A percentile compares a stretch with the other conserved stretches of the same genome.
Evolutionary conservation across 2,113 vertebrate genomes (phyloP).

Genomic region (Mola mola): DNA sequence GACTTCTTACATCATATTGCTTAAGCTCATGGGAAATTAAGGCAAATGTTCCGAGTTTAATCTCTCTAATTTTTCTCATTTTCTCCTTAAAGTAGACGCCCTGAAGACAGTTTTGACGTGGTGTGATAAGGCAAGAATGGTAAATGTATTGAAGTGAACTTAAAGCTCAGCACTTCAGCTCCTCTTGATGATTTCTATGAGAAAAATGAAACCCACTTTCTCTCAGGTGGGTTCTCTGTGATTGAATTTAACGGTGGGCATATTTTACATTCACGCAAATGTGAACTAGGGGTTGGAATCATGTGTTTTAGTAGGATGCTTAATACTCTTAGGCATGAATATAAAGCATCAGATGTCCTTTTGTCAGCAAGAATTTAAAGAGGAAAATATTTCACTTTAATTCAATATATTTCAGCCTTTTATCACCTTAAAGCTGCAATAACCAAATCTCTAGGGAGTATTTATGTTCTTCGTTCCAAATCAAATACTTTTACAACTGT

Average conservation of each 20-base stretch:
- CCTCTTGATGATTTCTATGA: constrained; percentile 6
- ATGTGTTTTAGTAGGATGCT: neutral
- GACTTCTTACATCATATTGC: constrained; percentile 24
- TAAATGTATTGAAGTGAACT: constrained; percentile 3
- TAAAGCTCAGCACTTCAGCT: constrained; percentile 8
- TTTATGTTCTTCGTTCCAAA: neutral
- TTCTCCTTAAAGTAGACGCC: constrained; percentile 38
- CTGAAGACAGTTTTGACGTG: constrained; percentile 7
- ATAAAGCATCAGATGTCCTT: neutral
- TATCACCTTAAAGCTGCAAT: too few relatives aligned
- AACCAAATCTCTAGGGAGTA: too few relatives aligned
- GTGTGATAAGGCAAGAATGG: constrained; percentile 1
- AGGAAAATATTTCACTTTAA: neutral
- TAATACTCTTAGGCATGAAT: constrained; percentile 6
- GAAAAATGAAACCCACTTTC: neutral
- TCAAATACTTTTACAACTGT: too few relatives aligned
- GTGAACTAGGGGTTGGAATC: neutral
- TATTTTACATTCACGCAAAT: neutral
- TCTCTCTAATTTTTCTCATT: constrained; percentile 24
- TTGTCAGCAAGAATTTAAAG: neutral
- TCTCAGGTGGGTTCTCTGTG: constrained; percentile 10
- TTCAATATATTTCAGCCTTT: neutral
- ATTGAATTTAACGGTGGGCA: neutral
- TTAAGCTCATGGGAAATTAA: constrained; percentile 58
- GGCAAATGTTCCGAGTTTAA: constrained; percentile 30